Evolutionary conservation across 30 jellyfish, hydroid and myxozoan species (phyloP).

Genomic region (Catostylus mosaicus): DNA sequence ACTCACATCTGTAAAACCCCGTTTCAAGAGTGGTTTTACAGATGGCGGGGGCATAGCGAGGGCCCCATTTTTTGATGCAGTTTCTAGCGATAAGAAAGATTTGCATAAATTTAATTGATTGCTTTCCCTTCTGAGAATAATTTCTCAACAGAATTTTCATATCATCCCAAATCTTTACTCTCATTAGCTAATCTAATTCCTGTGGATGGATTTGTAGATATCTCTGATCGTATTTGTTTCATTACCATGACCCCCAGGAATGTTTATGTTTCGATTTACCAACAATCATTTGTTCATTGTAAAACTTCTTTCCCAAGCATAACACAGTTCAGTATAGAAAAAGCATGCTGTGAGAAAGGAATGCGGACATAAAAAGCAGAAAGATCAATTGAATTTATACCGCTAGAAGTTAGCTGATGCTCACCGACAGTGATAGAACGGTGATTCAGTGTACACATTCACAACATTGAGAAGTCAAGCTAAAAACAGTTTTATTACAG

Average conservation of each 20-base stretch:
- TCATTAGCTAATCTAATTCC: too few species aligned
- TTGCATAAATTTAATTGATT: too few species aligned
- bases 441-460: not conserved
- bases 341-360: constrained; percentile 26
- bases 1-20: too few species aligned
- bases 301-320: constrained; percentile 21
- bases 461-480: not conserved
- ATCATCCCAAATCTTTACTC: too few species aligned
- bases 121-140: too few species aligned
- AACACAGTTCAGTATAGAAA: constrained; percentile 21
- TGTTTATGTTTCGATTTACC: constrained; percentile 5
- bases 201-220: too few species aligned
- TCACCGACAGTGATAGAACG: not conserved
- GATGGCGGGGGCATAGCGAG: too few species aligned
- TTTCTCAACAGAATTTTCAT: too few species aligned
- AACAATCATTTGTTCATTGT: not conserved
- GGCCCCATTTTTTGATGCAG: too few species aligned
- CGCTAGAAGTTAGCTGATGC: too few species aligned
- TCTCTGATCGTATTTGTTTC: not conserved
- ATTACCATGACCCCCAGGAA: not conserved
- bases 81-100: too few species aligned
- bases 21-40: too few species aligned
- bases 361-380: not conserved
- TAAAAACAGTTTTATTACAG: not conserved
- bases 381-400: not conserved